These are phyloP conservation scores for Pseudomyrmex gracilis DNA, from an alignment of 1,140 invertebrate species.

Conservation along the genomic window DNA sequence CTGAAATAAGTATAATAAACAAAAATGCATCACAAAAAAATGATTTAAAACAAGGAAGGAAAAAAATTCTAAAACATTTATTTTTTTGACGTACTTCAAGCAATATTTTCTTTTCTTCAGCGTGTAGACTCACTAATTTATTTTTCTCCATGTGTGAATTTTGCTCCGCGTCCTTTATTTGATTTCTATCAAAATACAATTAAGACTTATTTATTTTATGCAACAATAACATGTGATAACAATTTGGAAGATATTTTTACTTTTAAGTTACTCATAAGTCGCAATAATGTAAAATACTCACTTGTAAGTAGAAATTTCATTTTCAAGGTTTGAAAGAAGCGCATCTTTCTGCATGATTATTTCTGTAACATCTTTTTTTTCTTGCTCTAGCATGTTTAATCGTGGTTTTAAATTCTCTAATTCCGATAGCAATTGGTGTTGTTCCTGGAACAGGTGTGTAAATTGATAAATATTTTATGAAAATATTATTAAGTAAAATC, in stretches of 20 bases:
- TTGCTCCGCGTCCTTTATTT: slow-evolving; percentile 41
- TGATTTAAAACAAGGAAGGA: background rate
- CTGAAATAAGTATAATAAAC: slow-evolving; percentile 43
- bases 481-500: background rate
- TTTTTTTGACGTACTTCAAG: slow-evolving; percentile 39
- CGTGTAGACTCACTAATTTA: slow-evolving; percentile 14
- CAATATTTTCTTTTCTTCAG: slow-evolving; percentile 60
- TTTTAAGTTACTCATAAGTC: background rate
- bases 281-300: slow-evolving; percentile 14
- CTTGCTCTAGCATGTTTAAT: slow-evolving; percentile 16
- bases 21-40: background rate
- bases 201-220: slow-evolving; percentile 42
- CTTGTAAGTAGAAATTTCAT: slow-evolving; percentile 35
- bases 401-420: slow-evolving; percentile 36
- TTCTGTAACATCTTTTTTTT: slow-evolving; percentile 30
- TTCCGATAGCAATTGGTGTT: background rate
- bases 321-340: slow-evolving; percentile 37
- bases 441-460: slow-evolving; percentile 32
- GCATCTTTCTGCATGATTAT: slow-evolving; percentile 35
- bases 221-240: background rate
- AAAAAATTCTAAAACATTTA: background rate
- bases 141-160: slow-evolving; percentile 53
- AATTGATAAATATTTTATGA: background rate
- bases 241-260: too few relatives aligned
- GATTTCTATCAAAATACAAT: background rate